phyloP scores from a whole-genome alignment of 2,113 vertebrate species.

The Gavia stellata region DNA sequence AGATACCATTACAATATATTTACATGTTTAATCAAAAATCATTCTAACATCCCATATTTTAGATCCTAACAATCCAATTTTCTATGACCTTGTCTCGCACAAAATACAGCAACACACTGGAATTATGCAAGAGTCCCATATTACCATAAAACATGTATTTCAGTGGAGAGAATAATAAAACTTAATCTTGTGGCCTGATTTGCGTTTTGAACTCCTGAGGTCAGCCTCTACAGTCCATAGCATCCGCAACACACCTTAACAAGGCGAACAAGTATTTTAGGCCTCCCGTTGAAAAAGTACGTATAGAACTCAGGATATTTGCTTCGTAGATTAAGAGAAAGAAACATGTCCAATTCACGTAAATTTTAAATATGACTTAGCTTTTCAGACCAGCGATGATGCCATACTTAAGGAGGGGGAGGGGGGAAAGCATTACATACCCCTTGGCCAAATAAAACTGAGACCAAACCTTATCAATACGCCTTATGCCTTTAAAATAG shows the following conservation, averaged over 20 bases:
- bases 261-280: not conserved
- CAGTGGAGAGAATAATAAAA: constrained; percentile 11
- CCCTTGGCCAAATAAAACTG: not conserved
- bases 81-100: not conserved
- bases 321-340: not conserved
- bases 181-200: not conserved
- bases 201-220: constrained; percentile 12
- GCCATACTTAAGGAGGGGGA: not conserved
- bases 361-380: not conserved
- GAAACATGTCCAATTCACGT: fast-evolving
- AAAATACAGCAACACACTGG: not conserved
- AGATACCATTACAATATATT: not conserved
- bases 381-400: not conserved
- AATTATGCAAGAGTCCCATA: constrained; percentile 37
- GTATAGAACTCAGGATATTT: not conserved
- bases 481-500: not conserved
- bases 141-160: not conserved
- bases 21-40: not conserved
- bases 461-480: not conserved
- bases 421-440: not conserved
- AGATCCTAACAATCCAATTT: not conserved
- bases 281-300: constrained; percentile 13
- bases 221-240: not conserved
- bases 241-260: not conserved
- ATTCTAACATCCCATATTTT: not conserved